Evolutionary conservation across 37 sponge, comb jelly and placozoan genomes (phyloP).

Genomic region (Cliona cf. orientalis): DNA sequence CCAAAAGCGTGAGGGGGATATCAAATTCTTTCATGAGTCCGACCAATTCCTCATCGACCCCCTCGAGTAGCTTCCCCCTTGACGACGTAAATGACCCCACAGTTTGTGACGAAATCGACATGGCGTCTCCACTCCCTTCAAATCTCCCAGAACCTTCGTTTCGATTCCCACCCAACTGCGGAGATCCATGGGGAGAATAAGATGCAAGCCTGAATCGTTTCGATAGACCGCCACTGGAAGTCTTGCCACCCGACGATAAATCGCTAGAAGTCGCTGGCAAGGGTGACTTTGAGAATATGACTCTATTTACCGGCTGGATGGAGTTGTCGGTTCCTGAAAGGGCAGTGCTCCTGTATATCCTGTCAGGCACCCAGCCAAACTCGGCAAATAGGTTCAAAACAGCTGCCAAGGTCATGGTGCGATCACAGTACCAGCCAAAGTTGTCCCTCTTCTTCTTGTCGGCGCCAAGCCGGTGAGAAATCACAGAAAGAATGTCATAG

Average conservation of each 20-base stretch:
- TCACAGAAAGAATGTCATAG: slow-evolving; percentile 58
- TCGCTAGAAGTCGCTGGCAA: neutral
- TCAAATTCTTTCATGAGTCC: slow-evolving; percentile 79
- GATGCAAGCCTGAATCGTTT: no score
- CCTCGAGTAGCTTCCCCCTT: slow-evolving; percentile 39
- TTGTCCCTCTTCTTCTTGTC: slow-evolving; percentile 72
- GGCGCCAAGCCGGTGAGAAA: slow-evolving; percentile 37
- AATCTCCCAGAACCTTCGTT: slow-evolving; percentile 18
- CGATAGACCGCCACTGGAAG: neutral
- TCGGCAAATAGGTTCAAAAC: slow-evolving; percentile 67
- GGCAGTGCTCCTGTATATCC: slow-evolving; percentile 63
- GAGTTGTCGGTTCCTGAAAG: slow-evolving; percentile 19
- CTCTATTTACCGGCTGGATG: slow-evolving; percentile 49
- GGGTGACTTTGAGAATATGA: slow-evolving; percentile 63
- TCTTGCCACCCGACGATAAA: neutral
- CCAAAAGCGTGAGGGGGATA: slow-evolving; percentile 67
- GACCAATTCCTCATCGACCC: slow-evolving; percentile 73
- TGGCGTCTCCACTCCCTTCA: neutral
- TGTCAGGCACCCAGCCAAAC: slow-evolving; percentile 65
- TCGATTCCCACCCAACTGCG: neutral
- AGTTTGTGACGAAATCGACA: neutral
- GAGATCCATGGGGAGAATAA: neutral
- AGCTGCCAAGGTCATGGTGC: slow-evolving; percentile 36
- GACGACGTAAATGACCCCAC: neutral
- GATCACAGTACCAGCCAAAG: slow-evolving; percentile 80